A percentile compares a stretch with the other conserved stretches of the same genome.
Evolutionary conservation across 2,113 vertebrate genomes (phyloP).

Genomic region (Anguilla japonica): DNA sequence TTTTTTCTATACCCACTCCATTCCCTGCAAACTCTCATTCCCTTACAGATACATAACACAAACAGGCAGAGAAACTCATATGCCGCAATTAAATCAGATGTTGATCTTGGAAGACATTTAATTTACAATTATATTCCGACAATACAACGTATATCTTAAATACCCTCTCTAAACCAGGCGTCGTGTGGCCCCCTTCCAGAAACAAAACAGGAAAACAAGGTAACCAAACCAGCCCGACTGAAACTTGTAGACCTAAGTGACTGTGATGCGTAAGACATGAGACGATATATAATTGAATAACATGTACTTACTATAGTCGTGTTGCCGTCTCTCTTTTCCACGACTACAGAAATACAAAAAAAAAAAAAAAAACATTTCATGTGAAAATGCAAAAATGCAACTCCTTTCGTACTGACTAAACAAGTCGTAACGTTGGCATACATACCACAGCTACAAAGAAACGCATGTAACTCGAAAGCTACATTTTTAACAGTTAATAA

Average conservation of each 20-base stretch:
- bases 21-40: too few relatives aligned
- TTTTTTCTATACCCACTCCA: too few relatives aligned
- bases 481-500: not conserved
- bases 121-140: too few relatives aligned
- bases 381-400: not conserved
- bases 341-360: slow-evolving; percentile 60
- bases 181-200: too few relatives aligned
- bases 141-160: too few relatives aligned
- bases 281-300: not conserved
- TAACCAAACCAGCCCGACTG: not conserved
- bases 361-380: slow-evolving; percentile 20
- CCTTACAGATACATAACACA: too few relatives aligned
- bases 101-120: too few relatives aligned
- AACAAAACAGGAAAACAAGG: too few relatives aligned
- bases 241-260: not conserved
- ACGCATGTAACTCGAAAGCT: not conserved
- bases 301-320: slow-evolving; percentile 59
- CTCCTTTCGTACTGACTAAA: not conserved
- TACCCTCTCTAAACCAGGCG: too few relatives aligned
- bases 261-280: not conserved
- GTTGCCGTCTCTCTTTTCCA: slow-evolving; percentile 62
- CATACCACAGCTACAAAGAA: not conserved
- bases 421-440: not conserved
- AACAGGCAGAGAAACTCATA: too few relatives aligned
- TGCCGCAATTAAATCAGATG: too few relatives aligned